Evolutionary conservation across 2,888 invertebrate genomes (phyloP).

Genomic region (Oscheius sp.): DNA sequence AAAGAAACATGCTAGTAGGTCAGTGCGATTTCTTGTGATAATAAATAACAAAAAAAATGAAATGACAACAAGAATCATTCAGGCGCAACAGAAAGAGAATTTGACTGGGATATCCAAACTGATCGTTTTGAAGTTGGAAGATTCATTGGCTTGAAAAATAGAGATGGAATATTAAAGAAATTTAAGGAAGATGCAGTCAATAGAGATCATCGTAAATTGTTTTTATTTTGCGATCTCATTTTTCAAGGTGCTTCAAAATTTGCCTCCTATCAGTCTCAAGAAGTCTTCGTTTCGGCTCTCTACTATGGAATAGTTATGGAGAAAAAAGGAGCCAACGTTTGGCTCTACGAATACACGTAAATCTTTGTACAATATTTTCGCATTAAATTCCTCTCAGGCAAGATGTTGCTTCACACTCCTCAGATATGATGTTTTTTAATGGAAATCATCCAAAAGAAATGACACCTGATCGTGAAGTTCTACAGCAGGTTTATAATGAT

Average conservation of each 20-base stretch:
- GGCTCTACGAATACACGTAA: constrained; percentile 23
- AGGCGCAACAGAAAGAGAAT: constrained; percentile 4
- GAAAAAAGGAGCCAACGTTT: constrained; percentile 20
- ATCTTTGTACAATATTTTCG: not conserved
- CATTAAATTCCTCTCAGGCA: not conserved
- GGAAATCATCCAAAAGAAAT: not conserved
- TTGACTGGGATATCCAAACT: not conserved
- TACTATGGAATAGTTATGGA: constrained; percentile 7
- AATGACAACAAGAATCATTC: too few relatives aligned
- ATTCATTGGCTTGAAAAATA: constrained; percentile 1
- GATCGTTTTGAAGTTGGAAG: not conserved
- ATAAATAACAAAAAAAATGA: too few relatives aligned
- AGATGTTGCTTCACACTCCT: not conserved
- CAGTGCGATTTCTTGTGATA: too few relatives aligned
- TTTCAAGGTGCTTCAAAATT: constrained; percentile 9
- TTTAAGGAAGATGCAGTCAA: not conserved
- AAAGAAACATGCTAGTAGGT: not conserved
- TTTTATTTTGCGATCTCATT: not conserved
- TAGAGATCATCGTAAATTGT: not conserved
- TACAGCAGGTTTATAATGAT: not conserved
- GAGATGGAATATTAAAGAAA: not conserved
- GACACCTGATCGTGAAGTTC: not conserved
- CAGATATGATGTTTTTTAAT: constrained; percentile 12
- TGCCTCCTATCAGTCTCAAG: constrained; percentile 14
- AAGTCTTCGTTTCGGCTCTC: not conserved